Base-by-base conservation (phyloP, 2,113 vertebrate species). In the Athene cunicularia region DNA sequence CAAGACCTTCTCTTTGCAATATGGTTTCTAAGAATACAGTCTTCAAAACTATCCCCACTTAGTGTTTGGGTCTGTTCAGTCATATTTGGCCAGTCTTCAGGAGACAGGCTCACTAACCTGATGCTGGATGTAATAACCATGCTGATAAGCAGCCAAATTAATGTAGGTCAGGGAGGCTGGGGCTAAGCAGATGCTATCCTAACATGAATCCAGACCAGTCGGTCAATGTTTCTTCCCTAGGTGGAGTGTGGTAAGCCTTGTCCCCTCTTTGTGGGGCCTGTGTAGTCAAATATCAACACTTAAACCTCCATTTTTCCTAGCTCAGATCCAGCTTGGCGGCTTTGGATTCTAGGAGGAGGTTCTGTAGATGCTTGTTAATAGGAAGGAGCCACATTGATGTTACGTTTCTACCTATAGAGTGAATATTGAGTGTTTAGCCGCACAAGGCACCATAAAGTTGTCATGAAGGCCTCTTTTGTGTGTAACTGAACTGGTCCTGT, bases 151-250 rank as follows among this genome's bases (percentile, higher is more conserved):
- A 59, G 52, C 20, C 6, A 37, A 47, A 41, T 41, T 30, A 71
- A 47, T 0, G 0, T 21, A 68, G 23, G 32, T 75, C 13, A n/a
- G 52, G 72, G 56, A 11, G 19, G 8, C 32, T 63, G 33, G 59
- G 30, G 3, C 75, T 66, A 33, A 83, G 9, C n/a, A 87, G 35
- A 27, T 14, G 3, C 19, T 43, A 16, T 18, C 28, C 43, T 92
- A 76, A 85, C 4, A n/a, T 5, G 1, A 93, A 71, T 81, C 73
- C n/a, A 43, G 43, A 80, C 2, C 17, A 63, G 22, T 30, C 1
- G 5, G 58, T 50, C 0, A 0, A 22, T 17, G 5, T 62, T 73
- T 84, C 47, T 71, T 67, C 26, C 28, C 0, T 0, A 71, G 14
- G 17, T 6, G 41, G 52, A 75, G 16, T 7, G 3, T 64, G 26